Evolutionary conservation across 2,888 invertebrate genomes (phyloP).

Genomic region (Dasysyrphus tricinctus): DNA sequence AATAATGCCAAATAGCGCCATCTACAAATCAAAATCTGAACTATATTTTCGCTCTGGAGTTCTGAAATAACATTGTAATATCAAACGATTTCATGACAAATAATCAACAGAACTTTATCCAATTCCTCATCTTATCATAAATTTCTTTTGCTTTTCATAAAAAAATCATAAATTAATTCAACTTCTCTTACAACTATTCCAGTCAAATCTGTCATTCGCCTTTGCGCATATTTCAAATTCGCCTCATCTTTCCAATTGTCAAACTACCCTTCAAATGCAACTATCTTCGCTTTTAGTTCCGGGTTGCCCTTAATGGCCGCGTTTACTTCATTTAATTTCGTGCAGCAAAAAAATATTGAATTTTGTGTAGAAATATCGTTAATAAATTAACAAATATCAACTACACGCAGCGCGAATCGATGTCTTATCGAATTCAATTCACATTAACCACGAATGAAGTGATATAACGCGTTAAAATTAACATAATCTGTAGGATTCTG

Average conservation of each 20-base stretch:
- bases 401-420: slow-evolving; percentile 44
- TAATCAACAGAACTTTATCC: not conserved
- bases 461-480: slow-evolving; percentile 55
- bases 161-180: not conserved
- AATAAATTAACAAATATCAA: slow-evolving; percentile 47
- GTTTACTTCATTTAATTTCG: slow-evolving; percentile 55
- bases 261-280: slow-evolving; percentile 61
- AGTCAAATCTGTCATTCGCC: slow-evolving; percentile 29
- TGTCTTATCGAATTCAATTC: slow-evolving; percentile 36
- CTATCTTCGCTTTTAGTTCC: slow-evolving; percentile 75
- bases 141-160: not conserved
- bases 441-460: slow-evolving; percentile 42
- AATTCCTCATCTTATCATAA: not conserved
- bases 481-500: slow-evolving; percentile 22
- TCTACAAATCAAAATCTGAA: not conserved
- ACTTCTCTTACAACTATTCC: slow-evolving; percentile 25
- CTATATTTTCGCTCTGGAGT: not conserved
- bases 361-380: slow-evolving; percentile 54
- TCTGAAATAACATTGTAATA: no score
- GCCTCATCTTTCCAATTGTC: slow-evolving; percentile 66
- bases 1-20: not conserved
- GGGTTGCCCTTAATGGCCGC: slow-evolving; percentile 76
- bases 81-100: not conserved
- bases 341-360: slow-evolving; percentile 50
- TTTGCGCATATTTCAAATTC: slow-evolving; percentile 31